phyloP scores from a whole-genome alignment of 2,888 invertebrate genomes.

The Hypselothyrea guttata region DNA sequence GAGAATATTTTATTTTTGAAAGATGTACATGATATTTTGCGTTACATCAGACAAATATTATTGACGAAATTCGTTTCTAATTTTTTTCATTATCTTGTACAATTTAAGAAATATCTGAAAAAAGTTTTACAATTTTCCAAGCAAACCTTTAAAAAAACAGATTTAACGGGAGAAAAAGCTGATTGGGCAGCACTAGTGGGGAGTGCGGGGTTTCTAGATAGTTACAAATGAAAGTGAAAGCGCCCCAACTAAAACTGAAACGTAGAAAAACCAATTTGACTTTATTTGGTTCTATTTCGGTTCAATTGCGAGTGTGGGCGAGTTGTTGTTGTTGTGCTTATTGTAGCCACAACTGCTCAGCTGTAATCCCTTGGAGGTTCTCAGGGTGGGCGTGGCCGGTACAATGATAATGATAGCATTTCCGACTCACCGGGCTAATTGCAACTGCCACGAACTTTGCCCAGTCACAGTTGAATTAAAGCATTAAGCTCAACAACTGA shows the following conservation, averaged over 20 bases:
- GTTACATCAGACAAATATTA: too few species aligned
- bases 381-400: background rate
- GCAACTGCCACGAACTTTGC: conserved; percentile 27
- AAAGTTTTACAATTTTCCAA: too few species aligned
- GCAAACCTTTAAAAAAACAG: too few species aligned
- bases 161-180: background rate
- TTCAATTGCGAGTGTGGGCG: background rate
- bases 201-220: too few species aligned
- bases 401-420: conserved; percentile 18
- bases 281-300: conserved; percentile 9
- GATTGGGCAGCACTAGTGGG: background rate
- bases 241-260: conserved; percentile 30
- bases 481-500: too few species aligned
- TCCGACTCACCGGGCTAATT: conserved; percentile 19
- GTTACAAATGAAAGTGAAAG: conserved; percentile 48
- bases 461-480: conserved; percentile 8
- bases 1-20: too few species aligned
- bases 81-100: too few species aligned
- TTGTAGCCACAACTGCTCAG: background rate
- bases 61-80: too few species aligned
- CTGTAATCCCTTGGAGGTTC: conserved; percentile 2
- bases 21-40: too few species aligned
- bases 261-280: conserved; percentile 31
- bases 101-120: too few species aligned
- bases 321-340: background rate